Base-by-base conservation (phyloP, 2,113 vertebrate species). In the Emydocephalus ijimae region DNA sequence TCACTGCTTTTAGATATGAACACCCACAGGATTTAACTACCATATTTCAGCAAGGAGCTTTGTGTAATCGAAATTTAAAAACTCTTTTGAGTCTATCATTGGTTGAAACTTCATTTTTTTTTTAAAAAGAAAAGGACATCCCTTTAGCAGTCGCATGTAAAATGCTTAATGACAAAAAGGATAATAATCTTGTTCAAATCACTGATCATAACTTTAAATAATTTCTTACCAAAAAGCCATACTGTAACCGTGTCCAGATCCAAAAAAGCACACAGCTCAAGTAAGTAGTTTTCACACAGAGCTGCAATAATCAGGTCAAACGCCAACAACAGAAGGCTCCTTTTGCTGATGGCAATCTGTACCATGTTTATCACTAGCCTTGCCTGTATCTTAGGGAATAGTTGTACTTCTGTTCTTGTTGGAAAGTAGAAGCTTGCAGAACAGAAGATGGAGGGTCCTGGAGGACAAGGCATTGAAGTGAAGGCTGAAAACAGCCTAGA, bases 1-100 rank as follows among this genome's bases (percentile, higher is more conserved):
- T 88, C 91, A 91, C 94, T 95, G 91, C 93, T 95, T 95, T 23
- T 34, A 50, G 1, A 87, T 26, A 92, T 89, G 94, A 69, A 12
- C 0, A 0, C 0, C 5, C 0, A 0, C 43, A 55, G 86, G 56
- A 45, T 57, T 92, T 85, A 94, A 3, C 95, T 95, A 92, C 95
- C 95, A 93, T 91, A 94, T 95, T 94, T 95, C 0, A 0, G 0
- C 56, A 91, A 81, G 64, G 87, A 55, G 54, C 34, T 10, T 0
- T 0, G 87, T 64, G 95, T 91, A 94, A 74, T 64, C 69, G 90
- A 85, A 87, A 91, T 85, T 85, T 81, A 95, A 88, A 94, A 95
- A 81, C 64, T 93, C 91, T 59, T 59, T 94, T 94, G 93, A 81
- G 64, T 45, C 85, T 91, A 54, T 57, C 56, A 85, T 90, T 92